These are phyloP conservation scores for Artemia sinica DNA, from an alignment of 2,888 invertebrate species.

Conservation along the genomic window DNA sequence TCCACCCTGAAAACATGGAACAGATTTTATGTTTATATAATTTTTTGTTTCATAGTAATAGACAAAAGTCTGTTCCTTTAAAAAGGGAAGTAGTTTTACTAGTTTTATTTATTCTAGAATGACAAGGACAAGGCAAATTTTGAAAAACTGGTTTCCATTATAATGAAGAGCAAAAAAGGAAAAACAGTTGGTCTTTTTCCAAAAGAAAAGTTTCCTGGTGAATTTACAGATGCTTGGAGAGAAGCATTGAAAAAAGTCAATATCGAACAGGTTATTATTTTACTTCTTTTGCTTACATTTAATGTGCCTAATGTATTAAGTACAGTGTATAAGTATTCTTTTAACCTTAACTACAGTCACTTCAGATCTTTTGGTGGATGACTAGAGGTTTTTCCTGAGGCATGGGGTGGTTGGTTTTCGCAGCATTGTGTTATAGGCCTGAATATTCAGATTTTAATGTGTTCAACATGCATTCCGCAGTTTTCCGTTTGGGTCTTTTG, in stretches of 20 bases:
- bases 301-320: too few relatives aligned
- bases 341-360: too few relatives aligned
- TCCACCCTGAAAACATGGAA: conserved; percentile 19
- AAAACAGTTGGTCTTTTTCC: conserved; percentile 71
- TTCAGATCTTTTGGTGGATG: too few relatives aligned
- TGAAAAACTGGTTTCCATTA: conserved; percentile 49
- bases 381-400: too few relatives aligned
- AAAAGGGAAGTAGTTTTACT: neutral
- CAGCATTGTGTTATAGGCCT: too few relatives aligned
- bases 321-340: too few relatives aligned
- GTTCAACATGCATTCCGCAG: too few relatives aligned
- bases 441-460: too few relatives aligned
- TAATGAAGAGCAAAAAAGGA: conserved; percentile 72
- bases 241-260: conserved; percentile 52
- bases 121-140: conserved; percentile 78
- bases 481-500: too few relatives aligned
- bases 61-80: neutral
- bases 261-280: conserved; percentile 47
- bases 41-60: neutral
- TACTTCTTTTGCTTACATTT: too few relatives aligned
- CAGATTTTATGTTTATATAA: neutral
- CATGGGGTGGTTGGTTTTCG: too few relatives aligned
- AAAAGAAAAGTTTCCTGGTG: conserved; percentile 84
- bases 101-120: conserved; percentile 36
- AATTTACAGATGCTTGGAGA: conserved; percentile 84